Evolutionary conservation across 2,797 vertebrate species (phyloP), one percentile per base, ranked within the genome.

Genomic region (Chiloscyllium punctatum): DNA sequence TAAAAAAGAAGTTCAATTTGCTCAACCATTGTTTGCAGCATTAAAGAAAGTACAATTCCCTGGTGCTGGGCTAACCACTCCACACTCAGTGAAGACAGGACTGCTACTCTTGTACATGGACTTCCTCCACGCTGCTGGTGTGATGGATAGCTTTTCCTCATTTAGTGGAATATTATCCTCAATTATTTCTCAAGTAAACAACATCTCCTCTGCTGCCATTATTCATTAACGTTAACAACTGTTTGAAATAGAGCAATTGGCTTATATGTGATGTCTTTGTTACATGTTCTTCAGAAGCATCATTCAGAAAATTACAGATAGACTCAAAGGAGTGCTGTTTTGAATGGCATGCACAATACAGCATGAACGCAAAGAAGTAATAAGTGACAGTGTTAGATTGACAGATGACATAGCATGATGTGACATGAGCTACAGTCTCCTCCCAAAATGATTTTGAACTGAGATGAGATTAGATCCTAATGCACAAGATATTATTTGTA

Each of bases 1-100:
- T 0, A 99, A 99, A 96, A 99, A 99, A n/a, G 99, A 99, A 0
- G 99, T 99, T 99, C 99, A 99, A 98, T 99, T 99, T 94, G 99
- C 99, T 0, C 99, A 98, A 94, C 99, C 99, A 0, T 99, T 99
- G 98, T 99, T 99, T 0, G 99, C 99, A 0, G 99, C 99, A 16
- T 99, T 99, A 0, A 99, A 0, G 99, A 99, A 3, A 99, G 98
- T 0, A 99, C 98, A 95, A 99, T 99, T 16, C 99, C 99, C 96
- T 99, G 99, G 97, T 99, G 99, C 96, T 99, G 99, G 95, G 98
- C 99, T 95, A 99, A 98, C 96, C 99, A 99, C 97, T 99, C 99
- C 11, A 98, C 98, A 96, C 99, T 99, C 95, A 99, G 99, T 6
- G 99, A 99, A 96, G 99, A 99, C 51, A 99, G 98, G 1, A 99